Base-by-base conservation (phyloP, 2,888 invertebrate species). In the Charanyca ferruginea region DNA sequence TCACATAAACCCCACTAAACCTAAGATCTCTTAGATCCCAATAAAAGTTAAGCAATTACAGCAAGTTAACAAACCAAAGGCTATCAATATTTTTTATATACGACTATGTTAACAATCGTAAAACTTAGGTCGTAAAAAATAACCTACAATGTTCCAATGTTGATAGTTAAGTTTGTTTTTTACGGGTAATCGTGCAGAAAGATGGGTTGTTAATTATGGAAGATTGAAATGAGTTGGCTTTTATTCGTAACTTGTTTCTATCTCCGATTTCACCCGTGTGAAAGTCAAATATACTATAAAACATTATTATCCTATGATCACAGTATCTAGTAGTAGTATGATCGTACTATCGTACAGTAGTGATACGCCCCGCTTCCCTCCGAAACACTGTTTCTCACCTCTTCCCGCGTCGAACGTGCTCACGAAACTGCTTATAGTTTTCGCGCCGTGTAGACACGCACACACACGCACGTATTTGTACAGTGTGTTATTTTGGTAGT, bases 81-180 rank as follows among this genome's bases (percentile, higher is more conserved):
- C 28, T 28, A 49, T 52, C 64, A 54, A 80, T 79, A 64, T 58
- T 66, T 48, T 79, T 79, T 69, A 79, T 75, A 58, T 51, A 48
- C 28, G 48, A 20, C 68, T 51, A 52, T 38, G 38, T 38, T 11
- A 9, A 59, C 38, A 32, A 55, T 54, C 63, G 62, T 65, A 49
- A 69, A 77, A 81, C 8, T 57, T 13, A 2, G 5, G 0, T 20
- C 47, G n/a, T 72, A 66, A 75, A 78, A 71, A 62, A 54, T 35
- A 41, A 2, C 51, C 16, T 42, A 57, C 51, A 32, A 32, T 32
- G 32, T 18, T 28, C 7, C 0, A 16, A 41, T 23, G 38, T 32
- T 6, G 4, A 0, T 3, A 8, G 1, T 35, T 28, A 0, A 7
- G 35, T 22, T 35, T 49, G 49, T 45, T 68, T 58, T 72, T 63